Evolutionary conservation across 2,888 invertebrate species (phyloP).

Genomic region (Copidosoma aretas): DNA sequence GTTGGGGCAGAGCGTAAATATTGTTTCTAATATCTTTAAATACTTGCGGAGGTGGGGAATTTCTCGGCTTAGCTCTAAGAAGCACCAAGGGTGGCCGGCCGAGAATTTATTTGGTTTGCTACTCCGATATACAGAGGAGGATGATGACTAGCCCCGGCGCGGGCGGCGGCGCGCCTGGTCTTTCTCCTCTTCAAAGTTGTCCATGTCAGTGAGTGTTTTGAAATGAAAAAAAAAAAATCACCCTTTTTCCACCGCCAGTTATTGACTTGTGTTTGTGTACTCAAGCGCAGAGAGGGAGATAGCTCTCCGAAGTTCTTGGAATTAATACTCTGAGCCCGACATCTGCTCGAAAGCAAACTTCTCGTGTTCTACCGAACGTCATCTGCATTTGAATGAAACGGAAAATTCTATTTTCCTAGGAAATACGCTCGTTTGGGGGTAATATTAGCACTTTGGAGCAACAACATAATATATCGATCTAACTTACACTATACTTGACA

Average conservation of each 20-base stretch:
- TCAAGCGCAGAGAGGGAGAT: slow-evolving; percentile 28
- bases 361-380: slow-evolving; percentile 12
- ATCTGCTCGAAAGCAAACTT: slow-evolving; percentile 26
- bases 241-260: slow-evolving; percentile 29
- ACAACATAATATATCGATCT: slow-evolving; percentile 41
- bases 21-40: too few relatives aligned
- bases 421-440: neutral
- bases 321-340: slow-evolving; percentile 35
- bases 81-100: too few relatives aligned
- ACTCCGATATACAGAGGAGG: too few relatives aligned
- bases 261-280: slow-evolving; percentile 43
- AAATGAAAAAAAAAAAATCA: slow-evolving; percentile 24
- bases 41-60: too few relatives aligned
- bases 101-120: too few relatives aligned
- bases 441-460: slow-evolving; percentile 23
- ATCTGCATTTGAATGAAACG: slow-evolving; percentile 32
- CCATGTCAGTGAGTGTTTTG: slow-evolving; percentile 20
- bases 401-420: slow-evolving; percentile 22
- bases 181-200: too few relatives aligned
- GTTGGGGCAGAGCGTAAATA: too few relatives aligned
- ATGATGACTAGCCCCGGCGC: too few relatives aligned
- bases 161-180: too few relatives aligned
- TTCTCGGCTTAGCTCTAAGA: too few relatives aligned
- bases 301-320: slow-evolving; percentile 33
- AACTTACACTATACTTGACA: too few relatives aligned